Conservation (phyloP, 2,888 invertebrate genomes). For the Enchytraeus crypticus region DNA sequence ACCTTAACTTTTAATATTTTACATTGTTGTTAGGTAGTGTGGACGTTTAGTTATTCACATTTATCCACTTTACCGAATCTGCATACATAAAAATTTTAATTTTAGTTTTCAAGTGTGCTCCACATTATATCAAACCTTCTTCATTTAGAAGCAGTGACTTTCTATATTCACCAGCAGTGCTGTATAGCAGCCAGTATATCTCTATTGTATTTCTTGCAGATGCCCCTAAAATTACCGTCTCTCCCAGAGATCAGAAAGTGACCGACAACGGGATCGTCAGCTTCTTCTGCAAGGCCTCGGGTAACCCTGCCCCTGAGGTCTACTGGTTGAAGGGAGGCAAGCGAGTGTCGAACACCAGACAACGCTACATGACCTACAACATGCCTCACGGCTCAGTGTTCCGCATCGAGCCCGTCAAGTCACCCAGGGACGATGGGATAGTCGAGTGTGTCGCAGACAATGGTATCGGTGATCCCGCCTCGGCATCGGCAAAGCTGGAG, state of each 20-base stretch:
- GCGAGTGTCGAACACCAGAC: conserved; percentile 60
- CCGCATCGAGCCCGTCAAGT: conserved; percentile 81
- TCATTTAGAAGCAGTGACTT: too few relatives aligned
- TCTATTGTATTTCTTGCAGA: too few relatives aligned
- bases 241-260: conserved; percentile 84
- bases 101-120: too few relatives aligned
- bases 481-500: conserved; percentile 70
- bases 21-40: too few relatives aligned
- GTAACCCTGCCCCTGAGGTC: conserved; percentile 69
- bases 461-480: conserved; percentile 85
- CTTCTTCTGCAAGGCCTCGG: conserved; percentile 84
- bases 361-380: conserved; percentile 33
- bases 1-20: too few relatives aligned
- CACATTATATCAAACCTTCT: neutral
- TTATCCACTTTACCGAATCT: neutral
- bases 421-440: conserved; percentile 74
- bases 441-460: conserved; percentile 97
- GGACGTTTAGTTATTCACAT: neutral
- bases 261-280: conserved; percentile 83
- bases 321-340: conserved; percentile 90
- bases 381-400: conserved; percentile 58
- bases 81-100: too few relatives aligned
- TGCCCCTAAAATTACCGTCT: conserved; percentile 86
- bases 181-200: too few relatives aligned
- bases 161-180: too few relatives aligned